Evolutionary conservation across 2,113 vertebrate genomes (phyloP).

Genomic region (Lucifuga dentata): DNA sequence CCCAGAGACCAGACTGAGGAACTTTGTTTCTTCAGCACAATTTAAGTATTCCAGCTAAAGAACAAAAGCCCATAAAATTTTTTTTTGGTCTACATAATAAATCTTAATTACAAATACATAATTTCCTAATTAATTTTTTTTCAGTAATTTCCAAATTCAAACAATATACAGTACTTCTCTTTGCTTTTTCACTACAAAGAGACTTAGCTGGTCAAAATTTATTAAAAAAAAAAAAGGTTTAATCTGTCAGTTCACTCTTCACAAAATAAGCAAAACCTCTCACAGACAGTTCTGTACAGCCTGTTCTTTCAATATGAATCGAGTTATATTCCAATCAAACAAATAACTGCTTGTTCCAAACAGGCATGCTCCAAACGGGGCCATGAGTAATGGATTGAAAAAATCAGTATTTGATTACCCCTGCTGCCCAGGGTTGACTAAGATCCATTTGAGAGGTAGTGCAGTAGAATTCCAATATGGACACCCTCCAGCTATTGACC

Average conservation of each 20-base stretch:
- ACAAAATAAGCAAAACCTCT: constrained; percentile 36
- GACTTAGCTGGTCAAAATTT: constrained; percentile 23
- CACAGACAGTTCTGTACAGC: constrained; percentile 45
- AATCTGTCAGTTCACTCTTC: constrained; percentile 47
- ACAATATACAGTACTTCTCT: background rate
- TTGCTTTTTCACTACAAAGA: background rate
- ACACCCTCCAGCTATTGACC: constrained; percentile 84
- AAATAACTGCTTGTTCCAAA: constrained; percentile 68
- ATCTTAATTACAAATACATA: background rate
- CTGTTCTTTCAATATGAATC: constrained; percentile 68
- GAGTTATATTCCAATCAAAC: constrained; percentile 78
- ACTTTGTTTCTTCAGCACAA: constrained; percentile 32
- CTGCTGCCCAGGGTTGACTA: constrained; percentile 67
- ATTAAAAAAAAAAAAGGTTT: constrained; percentile 40
- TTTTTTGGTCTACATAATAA: constrained; percentile 1
- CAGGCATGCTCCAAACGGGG: constrained; percentile 60
- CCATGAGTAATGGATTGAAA: constrained; percentile 75
- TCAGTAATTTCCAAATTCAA: background rate
- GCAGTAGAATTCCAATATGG: constrained; percentile 79
- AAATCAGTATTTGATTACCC: constrained; percentile 78
- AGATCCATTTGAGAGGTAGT: constrained; percentile 80
- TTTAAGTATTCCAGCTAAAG: background rate
- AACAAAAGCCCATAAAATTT: background rate
- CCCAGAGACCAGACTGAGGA: too few relatives aligned
- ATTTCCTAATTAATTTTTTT: background rate